Evolutionary conservation across 2,888 invertebrate genomes (phyloP).

Genomic region (Athalia circularis): DNA sequence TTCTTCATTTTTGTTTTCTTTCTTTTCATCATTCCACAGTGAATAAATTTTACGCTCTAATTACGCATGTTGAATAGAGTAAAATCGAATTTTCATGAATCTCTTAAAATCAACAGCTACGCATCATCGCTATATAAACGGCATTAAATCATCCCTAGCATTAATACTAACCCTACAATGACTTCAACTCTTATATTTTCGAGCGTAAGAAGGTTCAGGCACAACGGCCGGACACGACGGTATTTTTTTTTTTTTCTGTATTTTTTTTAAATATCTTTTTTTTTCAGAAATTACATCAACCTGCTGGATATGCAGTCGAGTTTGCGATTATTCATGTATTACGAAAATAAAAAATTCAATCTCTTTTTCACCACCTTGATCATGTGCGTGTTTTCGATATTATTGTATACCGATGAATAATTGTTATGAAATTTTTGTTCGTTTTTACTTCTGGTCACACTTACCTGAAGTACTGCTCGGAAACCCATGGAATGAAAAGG

Average conservation of each 20-base stretch:
- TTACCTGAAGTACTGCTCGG: constrained; percentile 31
- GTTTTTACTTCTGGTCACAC: constrained; percentile 4
- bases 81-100: no score
- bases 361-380: not conserved
- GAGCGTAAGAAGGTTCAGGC: constrained; percentile 37
- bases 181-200: constrained; percentile 6
- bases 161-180: constrained; percentile 20
- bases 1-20: no score
- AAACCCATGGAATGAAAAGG: constrained; percentile 26
- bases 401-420: no score
- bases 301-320: not conserved
- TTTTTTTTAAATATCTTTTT: not conserved
- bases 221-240: constrained; percentile 36
- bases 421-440: not conserved
- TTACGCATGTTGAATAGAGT: no score
- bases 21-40: no score
- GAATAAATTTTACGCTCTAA: no score
- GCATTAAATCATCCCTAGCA: constrained; percentile 4
- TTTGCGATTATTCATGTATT: not conserved
- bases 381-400: not conserved
- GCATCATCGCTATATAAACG: no score
- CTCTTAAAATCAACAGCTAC: no score
- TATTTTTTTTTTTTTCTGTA: not conserved
- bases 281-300: constrained; percentile 18
- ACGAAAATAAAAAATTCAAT: no score